Conservation (phyloP, 2,888 invertebrate species). For the Brachypalpus laphriformis region DNA sequence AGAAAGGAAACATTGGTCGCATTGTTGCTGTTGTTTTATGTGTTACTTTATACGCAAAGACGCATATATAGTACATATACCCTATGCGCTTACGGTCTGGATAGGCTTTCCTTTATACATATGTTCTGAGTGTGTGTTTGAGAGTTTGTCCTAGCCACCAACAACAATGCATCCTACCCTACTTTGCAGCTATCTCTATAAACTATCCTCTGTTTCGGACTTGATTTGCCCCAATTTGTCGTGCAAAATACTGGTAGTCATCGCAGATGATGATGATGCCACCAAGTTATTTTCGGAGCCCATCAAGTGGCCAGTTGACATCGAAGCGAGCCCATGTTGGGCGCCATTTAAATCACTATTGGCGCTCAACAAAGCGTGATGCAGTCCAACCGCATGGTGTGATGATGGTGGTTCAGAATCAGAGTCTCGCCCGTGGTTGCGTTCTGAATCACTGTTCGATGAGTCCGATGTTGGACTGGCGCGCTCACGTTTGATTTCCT, state of each 20-base stretch:
- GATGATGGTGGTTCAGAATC: slow-evolving; percentile 74
- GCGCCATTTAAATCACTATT: slow-evolving; percentile 73
- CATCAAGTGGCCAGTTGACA: slow-evolving; percentile 20
- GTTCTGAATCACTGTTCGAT: slow-evolving; percentile 75
- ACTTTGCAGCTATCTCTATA: slow-evolving; percentile 81
- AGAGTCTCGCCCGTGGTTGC: slow-evolving; percentile 18
- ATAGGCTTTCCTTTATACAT: not conserved
- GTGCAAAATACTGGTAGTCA: slow-evolving; percentile 78
- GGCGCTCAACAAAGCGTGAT: slow-evolving; percentile 74
- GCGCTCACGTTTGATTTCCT: slow-evolving; percentile 86
- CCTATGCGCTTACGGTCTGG: slow-evolving; percentile 11
- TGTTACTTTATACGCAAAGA: slow-evolving; percentile 71
- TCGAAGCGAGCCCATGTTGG: slow-evolving; percentile 69
- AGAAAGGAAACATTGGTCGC: slow-evolving; percentile 47
- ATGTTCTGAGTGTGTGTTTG: slow-evolving; percentile 4
- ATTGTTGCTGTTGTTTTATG: slow-evolving; percentile 49
- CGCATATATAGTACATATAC: slow-evolving; percentile 69
- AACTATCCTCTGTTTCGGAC: slow-evolving; percentile 81
- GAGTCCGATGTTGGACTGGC: slow-evolving; percentile 77
- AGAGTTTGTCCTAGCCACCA: slow-evolving; percentile 42
- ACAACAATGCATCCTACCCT: slow-evolving; percentile 75
- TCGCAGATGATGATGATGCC: slow-evolving; percentile 24
- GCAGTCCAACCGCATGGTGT: slow-evolving; percentile 74
- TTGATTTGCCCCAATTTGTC: slow-evolving; percentile 82
- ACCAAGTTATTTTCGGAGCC: slow-evolving; percentile 35